A percentile compares a stretch with the other conserved stretches of the same genome.
Evolutionary conservation across 2,888 invertebrate genomes (phyloP).

Genomic region (Pharmacophagus antenor): DNA sequence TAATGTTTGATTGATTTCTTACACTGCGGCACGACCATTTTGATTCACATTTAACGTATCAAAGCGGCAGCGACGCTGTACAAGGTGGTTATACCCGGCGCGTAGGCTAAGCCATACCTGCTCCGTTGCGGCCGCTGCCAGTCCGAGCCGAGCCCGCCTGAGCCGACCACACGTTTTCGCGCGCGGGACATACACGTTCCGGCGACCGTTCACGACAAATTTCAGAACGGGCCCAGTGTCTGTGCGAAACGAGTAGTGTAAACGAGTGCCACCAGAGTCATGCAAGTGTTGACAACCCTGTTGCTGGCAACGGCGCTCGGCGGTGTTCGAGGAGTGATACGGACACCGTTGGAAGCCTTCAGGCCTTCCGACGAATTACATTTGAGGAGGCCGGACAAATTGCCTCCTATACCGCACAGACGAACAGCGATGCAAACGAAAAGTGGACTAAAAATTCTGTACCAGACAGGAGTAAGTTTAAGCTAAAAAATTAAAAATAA

Average conservation of each 20-base stretch:
- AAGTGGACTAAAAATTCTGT: slow-evolving; percentile 83
- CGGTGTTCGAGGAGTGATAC: slow-evolving; percentile 65
- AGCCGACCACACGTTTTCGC: slow-evolving; percentile 59
- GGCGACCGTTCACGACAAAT: slow-evolving; percentile 39
- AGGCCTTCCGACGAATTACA: slow-evolving; percentile 72
- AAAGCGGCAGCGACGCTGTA: slow-evolving; percentile 50
- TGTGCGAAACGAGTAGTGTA: slow-evolving; percentile 33
- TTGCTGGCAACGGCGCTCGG: slow-evolving; percentile 63
- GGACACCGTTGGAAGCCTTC: slow-evolving; percentile 81
- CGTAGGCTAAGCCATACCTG: slow-evolving; percentile 78
- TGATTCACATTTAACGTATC: too few species aligned
- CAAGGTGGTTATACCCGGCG: slow-evolving; percentile 75
- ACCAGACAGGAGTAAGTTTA: slow-evolving; percentile 86
- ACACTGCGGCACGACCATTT: too few species aligned
- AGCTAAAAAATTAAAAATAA: neutral
- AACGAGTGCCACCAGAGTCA: slow-evolving; percentile 39
- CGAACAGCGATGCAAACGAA: slow-evolving; percentile 74
- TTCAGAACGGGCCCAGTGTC: slow-evolving; percentile 32
- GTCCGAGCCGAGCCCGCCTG: slow-evolving; percentile 65
- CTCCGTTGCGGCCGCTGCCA: slow-evolving; percentile 63
- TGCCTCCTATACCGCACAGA: slow-evolving; percentile 71
- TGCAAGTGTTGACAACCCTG: slow-evolving; percentile 69
- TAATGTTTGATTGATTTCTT: too few species aligned
- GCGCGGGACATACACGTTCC: slow-evolving; percentile 51
- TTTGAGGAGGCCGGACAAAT: slow-evolving; percentile 72